These are phyloP conservation scores for Rhizomys pruinosus DNA, from an alignment of 2,113 vertebrate species.

Conservation along the genomic window DNA sequence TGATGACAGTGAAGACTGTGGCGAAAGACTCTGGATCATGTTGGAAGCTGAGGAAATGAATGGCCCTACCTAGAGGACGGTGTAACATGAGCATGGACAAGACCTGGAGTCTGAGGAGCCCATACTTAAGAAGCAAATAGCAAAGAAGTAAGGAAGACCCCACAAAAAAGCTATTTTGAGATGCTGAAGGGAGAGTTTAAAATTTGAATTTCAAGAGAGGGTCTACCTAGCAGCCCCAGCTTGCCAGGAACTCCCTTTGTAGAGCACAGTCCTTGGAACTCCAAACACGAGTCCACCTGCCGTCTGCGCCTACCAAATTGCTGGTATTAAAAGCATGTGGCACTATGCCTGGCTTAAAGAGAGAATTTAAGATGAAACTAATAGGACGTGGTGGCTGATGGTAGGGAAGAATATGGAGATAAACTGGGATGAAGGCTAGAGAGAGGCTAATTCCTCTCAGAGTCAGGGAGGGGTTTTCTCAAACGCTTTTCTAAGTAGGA, in stretches of 20 bases:
- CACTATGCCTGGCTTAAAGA: too few relatives aligned
- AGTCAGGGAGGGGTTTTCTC: background rate
- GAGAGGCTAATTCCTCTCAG: background rate
- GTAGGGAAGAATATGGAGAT: background rate
- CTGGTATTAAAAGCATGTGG: too few relatives aligned
- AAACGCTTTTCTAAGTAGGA: background rate
- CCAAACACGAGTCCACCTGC: too few relatives aligned
- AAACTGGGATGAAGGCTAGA: background rate
- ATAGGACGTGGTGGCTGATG: background rate
- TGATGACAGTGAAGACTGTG: background rate
- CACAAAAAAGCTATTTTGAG: background rate
- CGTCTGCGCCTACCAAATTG: too few relatives aligned
- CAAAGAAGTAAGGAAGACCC: background rate
- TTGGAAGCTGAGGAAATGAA: background rate
- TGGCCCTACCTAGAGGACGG: background rate
- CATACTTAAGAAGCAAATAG: background rate
- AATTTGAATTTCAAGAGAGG: too few relatives aligned
- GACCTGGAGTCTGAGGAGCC: background rate
- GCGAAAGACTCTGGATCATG: background rate
- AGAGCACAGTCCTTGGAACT: too few relatives aligned
- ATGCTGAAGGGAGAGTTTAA: too few relatives aligned
- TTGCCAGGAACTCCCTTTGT: too few relatives aligned
- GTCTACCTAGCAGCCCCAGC: too few relatives aligned
- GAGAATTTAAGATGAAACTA: background rate
- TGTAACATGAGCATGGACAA: background rate